Evolutionary conservation across 2,113 vertebrate genomes (phyloP), one percentile per base, ranked within the genome.

Genomic region (Brachypodius melanocephalos): DNA sequence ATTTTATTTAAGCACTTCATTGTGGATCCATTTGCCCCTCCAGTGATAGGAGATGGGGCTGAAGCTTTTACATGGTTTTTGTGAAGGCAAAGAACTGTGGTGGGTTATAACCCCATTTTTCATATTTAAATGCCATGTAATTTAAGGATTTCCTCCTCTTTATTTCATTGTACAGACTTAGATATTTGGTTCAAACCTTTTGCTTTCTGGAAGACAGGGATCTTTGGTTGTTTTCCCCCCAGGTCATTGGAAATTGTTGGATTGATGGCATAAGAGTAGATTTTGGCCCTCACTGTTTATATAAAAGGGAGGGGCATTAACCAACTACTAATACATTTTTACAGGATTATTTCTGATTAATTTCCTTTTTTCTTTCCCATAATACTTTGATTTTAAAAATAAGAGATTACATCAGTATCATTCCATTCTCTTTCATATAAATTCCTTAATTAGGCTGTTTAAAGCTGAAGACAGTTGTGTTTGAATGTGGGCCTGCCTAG

Each of bases 51-150:
- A n/a, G 63, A 8, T 5, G 14, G 20, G 19, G 31, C 21, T 73
- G 81, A n/a, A 57, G 85, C 52, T 68, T 82, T 57, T 14, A 2
- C 2, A 0, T 46, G 2, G 1, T 29, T 71, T 68, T 34, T 43
- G 18, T 40, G 57, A 51, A 43, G 43, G 84, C 31, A 17, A 24
- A 38, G 63, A 38, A 4, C 52, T 2, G 7, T 9, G 31, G 19
- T 11, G 34, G 26, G 29, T 42, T 67, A 2, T 46, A 58, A 38
- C 18, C 42, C 45, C 0, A 0, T 10, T 7, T 57, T 52, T 71
- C 4, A 0, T 45, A 3, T 73, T 68, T 62, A 32, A 87, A 12
- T 45, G 9, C 34, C 3, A 1, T 1, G 0, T 25, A 43, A 31
- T 15, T 49, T 26, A 21, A 14, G 24, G 14, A 18, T 78, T 85